Base-by-base conservation (phyloP, 2,113 vertebrate genomes). In the Melierax canorus region DNA sequence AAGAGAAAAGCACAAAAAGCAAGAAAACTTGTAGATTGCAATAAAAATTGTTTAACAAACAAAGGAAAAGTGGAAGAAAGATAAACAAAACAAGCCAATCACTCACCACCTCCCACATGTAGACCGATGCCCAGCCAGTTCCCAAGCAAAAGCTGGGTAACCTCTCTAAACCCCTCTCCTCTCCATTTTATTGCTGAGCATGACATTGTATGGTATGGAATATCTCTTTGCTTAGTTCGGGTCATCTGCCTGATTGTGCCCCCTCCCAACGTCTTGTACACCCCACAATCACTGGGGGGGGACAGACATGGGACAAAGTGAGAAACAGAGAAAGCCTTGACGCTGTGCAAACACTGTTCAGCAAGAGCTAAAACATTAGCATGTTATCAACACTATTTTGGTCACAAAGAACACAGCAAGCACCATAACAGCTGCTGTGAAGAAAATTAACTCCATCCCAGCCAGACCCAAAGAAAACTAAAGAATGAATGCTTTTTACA, bases 51-150 rank as follows among this genome's bases (percentile, higher is more conserved):
- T 85, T 92, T 51, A 87, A 63, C 26, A 59, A 32, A 69, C 16
- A 48, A 83, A 91, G 27, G 15, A 91, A 41, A 90, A 67, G n/a
- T 50, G 38, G 38, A 80, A 89, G 23, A 51, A 19, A 84, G 19
- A 81, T 32, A 74, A 78, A 67, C 10, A 55, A 94, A 55, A 72
- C 1, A 3, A 38, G 55, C 16, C 55, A 73, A 55, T 38, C 30
- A 38, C 38, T 77, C 36, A 38, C 24, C 56, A 76, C 11, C 38
- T 87, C 60, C 41, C 45, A 66, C 0, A 0, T 22, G 21, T 2
- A 67, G 39, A 55, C 10, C 0, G 0, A 41, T 10, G 43, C 11
- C 11, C 59, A 87, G 55, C 1, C 41, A 72, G 43, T 29, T 75
- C 43, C 74, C 36, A 75, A 55, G 27, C 38, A 89, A 66, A 74